Evolutionary conservation across 2,797 vertebrate species (phyloP).

Genomic region (Sebastes reedi): DNA sequence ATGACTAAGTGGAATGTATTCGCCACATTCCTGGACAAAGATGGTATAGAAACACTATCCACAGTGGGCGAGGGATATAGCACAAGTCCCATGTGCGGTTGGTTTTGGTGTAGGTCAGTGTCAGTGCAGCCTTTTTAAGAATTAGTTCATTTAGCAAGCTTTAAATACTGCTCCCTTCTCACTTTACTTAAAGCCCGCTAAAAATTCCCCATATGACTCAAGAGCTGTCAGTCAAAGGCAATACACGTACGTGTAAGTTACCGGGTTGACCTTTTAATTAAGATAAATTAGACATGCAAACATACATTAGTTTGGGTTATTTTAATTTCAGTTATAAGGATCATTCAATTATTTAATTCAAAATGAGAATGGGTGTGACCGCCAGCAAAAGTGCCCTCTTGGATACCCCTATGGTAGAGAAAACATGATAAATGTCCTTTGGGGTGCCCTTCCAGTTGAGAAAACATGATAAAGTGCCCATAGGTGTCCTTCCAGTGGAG

Average conservation of each 20-base stretch:
- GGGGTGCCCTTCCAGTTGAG: too few species aligned
- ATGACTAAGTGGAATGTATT: slow-evolving; percentile 58
- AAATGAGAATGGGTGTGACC: neutral
- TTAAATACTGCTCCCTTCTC: slow-evolving; percentile 15
- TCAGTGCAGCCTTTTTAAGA: slow-evolving; percentile 35
- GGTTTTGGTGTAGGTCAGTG: neutral
- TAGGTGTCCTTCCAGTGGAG: too few species aligned
- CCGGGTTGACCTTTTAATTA: neutral
- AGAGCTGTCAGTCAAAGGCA: slow-evolving; percentile 23
- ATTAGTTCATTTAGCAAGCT: slow-evolving; percentile 31
- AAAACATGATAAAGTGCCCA: too few species aligned
- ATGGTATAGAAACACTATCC: slow-evolving; percentile 51
- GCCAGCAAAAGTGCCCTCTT: too few species aligned
- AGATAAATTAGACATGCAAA: neutral
- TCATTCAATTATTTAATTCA: neutral
- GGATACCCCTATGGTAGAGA: too few species aligned
- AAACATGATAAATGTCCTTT: too few species aligned
- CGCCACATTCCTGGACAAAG: slow-evolving; percentile 57
- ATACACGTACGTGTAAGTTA: neutral
- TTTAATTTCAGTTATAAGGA: neutral
- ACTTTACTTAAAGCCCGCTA: slow-evolving; percentile 38
- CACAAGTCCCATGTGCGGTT: slow-evolving; percentile 21
- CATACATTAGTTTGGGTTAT: neutral
- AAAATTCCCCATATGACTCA: slow-evolving; percentile 17
- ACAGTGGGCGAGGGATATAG: slow-evolving; percentile 3